Evolutionary conservation across 1,140 invertebrate genomes (phyloP).

Genomic region (Nasonia giraulti): DNA sequence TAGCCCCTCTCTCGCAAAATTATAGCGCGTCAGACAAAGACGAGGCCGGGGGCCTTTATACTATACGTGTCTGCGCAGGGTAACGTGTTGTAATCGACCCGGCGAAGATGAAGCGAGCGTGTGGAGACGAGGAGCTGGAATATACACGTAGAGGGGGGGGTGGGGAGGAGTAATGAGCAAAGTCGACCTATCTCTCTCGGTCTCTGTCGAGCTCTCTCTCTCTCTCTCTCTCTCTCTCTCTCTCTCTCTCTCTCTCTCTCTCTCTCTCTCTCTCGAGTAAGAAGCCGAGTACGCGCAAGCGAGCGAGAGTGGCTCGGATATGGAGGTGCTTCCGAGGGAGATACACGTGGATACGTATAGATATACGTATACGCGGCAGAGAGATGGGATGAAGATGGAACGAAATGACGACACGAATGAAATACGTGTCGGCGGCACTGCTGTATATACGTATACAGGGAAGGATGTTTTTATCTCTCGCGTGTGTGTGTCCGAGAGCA

Average conservation of each 20-base stretch:
- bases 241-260: slow-evolving; percentile 20
- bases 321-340: slow-evolving; percentile 20
- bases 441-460: background rate
- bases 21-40: background rate
- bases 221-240: background rate
- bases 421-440: slow-evolving; percentile 32
- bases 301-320: slow-evolving; percentile 1
- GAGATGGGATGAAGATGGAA: slow-evolving; percentile 48
- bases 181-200: slow-evolving; percentile 16
- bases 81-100: slow-evolving; percentile 41
- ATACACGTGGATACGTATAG: too few species aligned
- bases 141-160: background rate
- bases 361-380: background rate
- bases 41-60: background rate
- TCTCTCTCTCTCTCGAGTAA: background rate
- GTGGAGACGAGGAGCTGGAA: slow-evolving; percentile 17
- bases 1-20: background rate
- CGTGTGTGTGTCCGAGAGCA: background rate
- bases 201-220: too few species aligned
- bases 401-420: slow-evolving; percentile 51
- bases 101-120: slow-evolving; percentile 32
- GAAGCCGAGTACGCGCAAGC: background rate
- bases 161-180: slow-evolving; percentile 47
- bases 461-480: slow-evolving; percentile 44
- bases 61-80: background rate